Conservation (phyloP, 1,140 invertebrate genomes). For the Solenopsis invicta region DNA sequence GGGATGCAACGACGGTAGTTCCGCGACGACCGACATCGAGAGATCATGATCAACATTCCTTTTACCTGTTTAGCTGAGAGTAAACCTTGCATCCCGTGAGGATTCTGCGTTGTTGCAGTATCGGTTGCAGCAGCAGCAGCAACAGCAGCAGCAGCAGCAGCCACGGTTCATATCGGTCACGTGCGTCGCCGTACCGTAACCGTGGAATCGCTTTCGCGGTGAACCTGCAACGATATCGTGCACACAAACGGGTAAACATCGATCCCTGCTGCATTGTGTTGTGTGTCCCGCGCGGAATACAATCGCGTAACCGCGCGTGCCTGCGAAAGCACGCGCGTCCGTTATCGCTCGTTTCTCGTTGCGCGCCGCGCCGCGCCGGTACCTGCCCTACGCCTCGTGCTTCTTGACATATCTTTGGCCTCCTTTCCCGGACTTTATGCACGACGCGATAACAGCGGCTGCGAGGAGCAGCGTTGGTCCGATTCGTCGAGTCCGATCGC, state of each 20-base stretch:
- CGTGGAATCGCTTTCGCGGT: conserved; percentile 59
- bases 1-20: background rate
- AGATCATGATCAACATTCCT: conserved; percentile 52
- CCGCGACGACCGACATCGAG: background rate
- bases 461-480: background rate
- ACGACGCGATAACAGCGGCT: conserved; percentile 58
- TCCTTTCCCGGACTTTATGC: conserved; percentile 48
- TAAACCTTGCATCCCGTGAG: background rate
- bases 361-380: background rate
- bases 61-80: conserved; percentile 32
- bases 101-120: conserved; percentile 7
- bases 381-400: conserved; percentile 44
- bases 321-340: conserved; percentile 12
- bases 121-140: conserved; percentile 28
- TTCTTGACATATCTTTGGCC: conserved; percentile 57
- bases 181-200: conserved; percentile 42
- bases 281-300: conserved; percentile 31
- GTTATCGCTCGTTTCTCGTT: conserved; percentile 29
- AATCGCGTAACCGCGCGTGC: conserved; percentile 46
- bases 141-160: no score
- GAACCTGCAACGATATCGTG: conserved; percentile 64
- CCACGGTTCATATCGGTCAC: conserved; percentile 68
- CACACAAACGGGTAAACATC: conserved; percentile 64
- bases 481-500: conserved; percentile 7
- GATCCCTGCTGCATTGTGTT: conserved; percentile 65